phyloP scores from a whole-genome alignment of 2,113 vertebrate genomes.

The human region DNA sequence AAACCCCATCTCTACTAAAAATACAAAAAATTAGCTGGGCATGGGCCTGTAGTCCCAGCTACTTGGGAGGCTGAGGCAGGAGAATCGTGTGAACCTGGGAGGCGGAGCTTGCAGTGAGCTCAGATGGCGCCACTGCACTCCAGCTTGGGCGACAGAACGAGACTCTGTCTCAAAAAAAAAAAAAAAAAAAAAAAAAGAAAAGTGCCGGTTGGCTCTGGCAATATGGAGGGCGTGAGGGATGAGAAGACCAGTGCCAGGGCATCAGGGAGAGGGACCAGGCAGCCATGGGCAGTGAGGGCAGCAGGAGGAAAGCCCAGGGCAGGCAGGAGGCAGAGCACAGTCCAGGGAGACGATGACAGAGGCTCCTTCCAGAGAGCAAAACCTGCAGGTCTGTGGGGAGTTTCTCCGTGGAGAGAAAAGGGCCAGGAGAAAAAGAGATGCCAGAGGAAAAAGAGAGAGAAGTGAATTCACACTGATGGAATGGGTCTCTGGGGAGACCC shows the following conservation, averaged over 20 bases:
- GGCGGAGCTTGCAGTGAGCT: too few species aligned
- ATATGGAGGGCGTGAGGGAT: background rate
- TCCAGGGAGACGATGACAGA: background rate
- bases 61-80: too few species aligned
- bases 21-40: too few species aligned
- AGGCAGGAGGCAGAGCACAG: background rate
- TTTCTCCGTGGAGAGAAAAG: background rate
- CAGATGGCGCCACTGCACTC: too few species aligned
- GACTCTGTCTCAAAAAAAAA: too few species aligned
- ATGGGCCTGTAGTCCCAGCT: too few species aligned
- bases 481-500: background rate
- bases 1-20: too few species aligned
- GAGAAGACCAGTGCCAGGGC: background rate
- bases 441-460: background rate
- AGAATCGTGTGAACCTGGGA: too few species aligned
- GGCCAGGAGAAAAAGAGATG: background rate
- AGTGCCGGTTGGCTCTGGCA: background rate
- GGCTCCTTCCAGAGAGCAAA: background rate
- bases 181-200: too few species aligned
- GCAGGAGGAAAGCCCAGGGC: background rate
- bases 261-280: background rate
- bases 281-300: background rate
- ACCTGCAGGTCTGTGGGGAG: background rate
- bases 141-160: too few species aligned
- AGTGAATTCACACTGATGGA: background rate